A percentile compares a stretch with the other conserved stretches of the same genome.
Evolutionary conservation across 2,113 vertebrate species (phyloP).

Genomic region (Indicator maculatus): DNA sequence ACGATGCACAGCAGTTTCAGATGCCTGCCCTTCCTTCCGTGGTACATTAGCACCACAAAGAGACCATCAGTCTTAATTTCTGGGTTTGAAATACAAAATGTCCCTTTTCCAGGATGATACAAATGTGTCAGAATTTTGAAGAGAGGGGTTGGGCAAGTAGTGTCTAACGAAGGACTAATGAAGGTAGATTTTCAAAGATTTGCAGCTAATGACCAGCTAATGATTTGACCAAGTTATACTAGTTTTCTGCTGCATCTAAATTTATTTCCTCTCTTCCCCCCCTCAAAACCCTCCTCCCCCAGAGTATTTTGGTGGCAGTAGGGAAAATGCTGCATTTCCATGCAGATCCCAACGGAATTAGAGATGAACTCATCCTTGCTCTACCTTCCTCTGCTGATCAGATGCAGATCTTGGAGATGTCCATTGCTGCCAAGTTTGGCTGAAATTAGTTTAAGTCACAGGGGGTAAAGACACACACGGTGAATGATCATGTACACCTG

Average conservation of each 20-base stretch:
- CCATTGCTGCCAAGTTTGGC: not conserved
- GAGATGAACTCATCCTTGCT: not conserved
- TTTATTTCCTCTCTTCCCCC: not conserved
- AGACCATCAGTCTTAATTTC: not conserved
- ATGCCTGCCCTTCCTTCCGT: not conserved
- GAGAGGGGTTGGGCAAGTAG: not conserved
- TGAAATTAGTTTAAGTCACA: not conserved
- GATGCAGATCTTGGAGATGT: not conserved
- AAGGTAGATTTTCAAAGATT: not conserved
- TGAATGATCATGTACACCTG: constrained; percentile 14
- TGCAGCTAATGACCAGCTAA: not conserved
- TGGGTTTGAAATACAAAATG: not conserved
- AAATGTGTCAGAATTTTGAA: not conserved
- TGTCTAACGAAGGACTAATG: not conserved
- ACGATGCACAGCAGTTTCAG: not conserved
- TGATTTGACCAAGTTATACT: not conserved
- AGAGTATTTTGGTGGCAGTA: not conserved
- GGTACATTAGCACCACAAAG: not conserved
- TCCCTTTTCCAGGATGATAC: not conserved
- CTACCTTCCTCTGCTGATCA: not conserved
- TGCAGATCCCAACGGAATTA: not conserved
- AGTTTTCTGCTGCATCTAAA: not conserved
- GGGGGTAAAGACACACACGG: not conserved
- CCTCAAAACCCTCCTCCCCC: not conserved
- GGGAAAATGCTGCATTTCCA: not conserved